Percentiles rank a stretch among this genome's conserved stretches.
Conservation (phyloP, 2,113 vertebrate species). For the Amblyopsis rosae region DNA sequence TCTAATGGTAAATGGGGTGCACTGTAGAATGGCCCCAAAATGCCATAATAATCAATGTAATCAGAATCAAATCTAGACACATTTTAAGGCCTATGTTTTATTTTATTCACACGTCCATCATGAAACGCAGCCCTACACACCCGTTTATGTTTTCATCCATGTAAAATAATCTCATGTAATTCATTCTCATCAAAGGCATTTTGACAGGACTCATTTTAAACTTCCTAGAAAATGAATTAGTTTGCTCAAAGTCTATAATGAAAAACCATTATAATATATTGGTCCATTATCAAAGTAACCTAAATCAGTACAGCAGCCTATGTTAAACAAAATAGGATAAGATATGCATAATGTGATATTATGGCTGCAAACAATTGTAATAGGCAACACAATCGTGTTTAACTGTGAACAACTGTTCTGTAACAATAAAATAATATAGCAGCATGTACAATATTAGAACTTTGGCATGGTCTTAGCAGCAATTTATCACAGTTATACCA, state of each 20-base stretch:
- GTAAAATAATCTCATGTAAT: neutral
- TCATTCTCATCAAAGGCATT: neutral
- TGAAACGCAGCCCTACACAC: neutral
- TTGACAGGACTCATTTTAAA: conserved; percentile 47
- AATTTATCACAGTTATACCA: conserved; percentile 41
- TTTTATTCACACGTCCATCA: neutral
- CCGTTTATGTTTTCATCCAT: neutral
- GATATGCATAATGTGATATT: conserved; percentile 21
- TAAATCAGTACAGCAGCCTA: neutral
- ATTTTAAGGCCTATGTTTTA: neutral
- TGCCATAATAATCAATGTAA: neutral
- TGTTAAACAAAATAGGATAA: conserved; percentile 23
- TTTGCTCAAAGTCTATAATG: conserved; percentile 40
- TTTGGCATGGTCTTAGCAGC: conserved; percentile 46
- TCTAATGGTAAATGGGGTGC: conserved; percentile 60
- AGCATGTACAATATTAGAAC: conserved; percentile 65
- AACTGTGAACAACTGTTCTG: conserved; percentile 4
- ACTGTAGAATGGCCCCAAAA: neutral
- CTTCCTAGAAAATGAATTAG: conserved; percentile 43
- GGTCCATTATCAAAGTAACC: neutral
- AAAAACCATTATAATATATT: conserved; percentile 27
- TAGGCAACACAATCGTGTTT: neutral
- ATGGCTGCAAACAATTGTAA: too few species aligned
- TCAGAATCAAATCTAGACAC: neutral
- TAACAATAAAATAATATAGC: conserved; percentile 40